phyloP scores from a whole-genome alignment of 2,797 vertebrate species.

The Macropodus opercularis region DNA sequence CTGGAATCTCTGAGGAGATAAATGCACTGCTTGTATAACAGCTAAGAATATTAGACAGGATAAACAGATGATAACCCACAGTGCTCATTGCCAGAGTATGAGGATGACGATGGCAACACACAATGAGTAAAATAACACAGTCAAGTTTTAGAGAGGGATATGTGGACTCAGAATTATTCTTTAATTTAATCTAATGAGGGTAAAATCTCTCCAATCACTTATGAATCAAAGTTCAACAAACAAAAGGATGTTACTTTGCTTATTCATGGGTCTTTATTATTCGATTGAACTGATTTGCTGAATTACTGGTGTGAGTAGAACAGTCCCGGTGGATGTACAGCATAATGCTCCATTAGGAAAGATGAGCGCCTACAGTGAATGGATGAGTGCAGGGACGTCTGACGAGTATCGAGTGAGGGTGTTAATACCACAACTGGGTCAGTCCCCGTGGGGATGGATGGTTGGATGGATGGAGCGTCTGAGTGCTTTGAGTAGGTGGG shows the following conservation, averaged over 20 bases:
- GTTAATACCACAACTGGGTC: slow-evolving; percentile 31
- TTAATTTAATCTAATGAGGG: too few species aligned
- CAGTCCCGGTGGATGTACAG: slow-evolving; percentile 3
- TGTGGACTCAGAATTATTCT: too few species aligned
- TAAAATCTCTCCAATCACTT: too few species aligned
- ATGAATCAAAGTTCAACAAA: too few species aligned
- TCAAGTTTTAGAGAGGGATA: too few species aligned
- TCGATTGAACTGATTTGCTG: too few species aligned
- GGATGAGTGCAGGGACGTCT: slow-evolving; percentile 34
- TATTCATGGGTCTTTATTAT: too few species aligned
- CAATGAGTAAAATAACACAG: too few species aligned
- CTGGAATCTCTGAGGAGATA: slow-evolving; percentile 16
- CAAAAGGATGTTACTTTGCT: too few species aligned
- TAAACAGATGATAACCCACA: slow-evolving; percentile 41
- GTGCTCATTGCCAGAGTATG: too few species aligned
- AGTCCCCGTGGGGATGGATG: slow-evolving; percentile 54
- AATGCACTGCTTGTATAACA: slow-evolving; percentile 22
- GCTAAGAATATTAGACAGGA: slow-evolving; percentile 30
- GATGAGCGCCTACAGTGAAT: slow-evolving; percentile 22
- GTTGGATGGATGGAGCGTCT: slow-evolving; percentile 13
- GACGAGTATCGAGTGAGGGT: slow-evolving; percentile 65
- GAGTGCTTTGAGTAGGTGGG: neutral
- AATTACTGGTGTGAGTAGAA: neutral
- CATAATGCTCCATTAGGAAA: slow-evolving; percentile 24
- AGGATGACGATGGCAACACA: too few species aligned